Evolutionary conservation across 1,140 invertebrate genomes (phyloP).

Genomic region (Helicorthomorpha holstii): DNA sequence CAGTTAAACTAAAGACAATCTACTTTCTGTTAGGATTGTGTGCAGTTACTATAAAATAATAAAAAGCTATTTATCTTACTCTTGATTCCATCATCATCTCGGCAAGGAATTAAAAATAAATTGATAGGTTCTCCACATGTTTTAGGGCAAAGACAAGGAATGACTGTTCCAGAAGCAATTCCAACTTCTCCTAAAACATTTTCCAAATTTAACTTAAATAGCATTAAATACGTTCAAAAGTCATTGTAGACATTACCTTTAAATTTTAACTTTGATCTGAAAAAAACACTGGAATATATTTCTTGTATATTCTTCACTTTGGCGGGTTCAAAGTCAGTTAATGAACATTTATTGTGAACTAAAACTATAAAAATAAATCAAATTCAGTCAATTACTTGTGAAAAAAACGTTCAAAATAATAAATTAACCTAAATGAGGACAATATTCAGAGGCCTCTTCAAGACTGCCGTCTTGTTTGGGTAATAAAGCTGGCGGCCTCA

Average conservation of each 20-base stretch:
- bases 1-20: too few relatives aligned
- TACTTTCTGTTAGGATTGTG: too few relatives aligned
- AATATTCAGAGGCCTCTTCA: constrained; percentile 47
- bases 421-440: constrained; percentile 40
- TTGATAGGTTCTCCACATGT: constrained; percentile 42
- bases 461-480: constrained; percentile 31
- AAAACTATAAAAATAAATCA: constrained; percentile 31
- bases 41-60: too few relatives aligned
- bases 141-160: constrained; percentile 32
- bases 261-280: constrained; percentile 48
- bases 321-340: constrained; percentile 48
- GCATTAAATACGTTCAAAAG: neutral
- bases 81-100: constrained; percentile 37
- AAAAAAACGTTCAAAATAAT: neutral
- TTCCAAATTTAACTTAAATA: neutral
- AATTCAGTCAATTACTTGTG: too few relatives aligned
- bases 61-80: neutral
- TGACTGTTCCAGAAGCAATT: constrained; percentile 36
- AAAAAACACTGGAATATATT: constrained; percentile 43
- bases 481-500: constrained; percentile 53
- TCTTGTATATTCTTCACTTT: constrained; percentile 45
- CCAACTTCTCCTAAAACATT: constrained; percentile 14
- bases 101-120: constrained; percentile 50
- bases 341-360: constrained; percentile 51
- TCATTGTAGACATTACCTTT: constrained; percentile 22